Conservation (phyloP, 1,140 invertebrate genomes). For the Fopius arisanus region DNA sequence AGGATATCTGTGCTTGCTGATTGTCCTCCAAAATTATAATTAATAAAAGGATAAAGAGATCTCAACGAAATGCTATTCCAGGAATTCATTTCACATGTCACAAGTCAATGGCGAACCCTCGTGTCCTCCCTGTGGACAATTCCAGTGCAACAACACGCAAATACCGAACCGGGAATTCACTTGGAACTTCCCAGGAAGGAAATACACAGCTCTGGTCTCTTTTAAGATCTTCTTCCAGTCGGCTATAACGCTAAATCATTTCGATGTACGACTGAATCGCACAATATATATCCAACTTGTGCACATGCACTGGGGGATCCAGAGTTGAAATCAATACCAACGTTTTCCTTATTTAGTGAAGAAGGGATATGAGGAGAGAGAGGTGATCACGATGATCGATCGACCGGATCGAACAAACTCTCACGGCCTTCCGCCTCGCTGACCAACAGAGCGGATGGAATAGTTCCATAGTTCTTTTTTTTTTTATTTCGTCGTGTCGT, state of each 20-base stretch:
- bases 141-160: background rate
- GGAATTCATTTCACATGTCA: background rate
- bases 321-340: constrained; percentile 17
- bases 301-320: background rate
- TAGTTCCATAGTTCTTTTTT: background rate
- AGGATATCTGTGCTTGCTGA: too few relatives aligned
- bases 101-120: background rate
- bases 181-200: constrained; percentile 15
- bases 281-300: background rate
- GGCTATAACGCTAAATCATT: constrained; percentile 22
- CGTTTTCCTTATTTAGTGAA: constrained; percentile 19
- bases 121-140: background rate
- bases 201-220: constrained; percentile 17
- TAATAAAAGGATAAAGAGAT: too few relatives aligned
- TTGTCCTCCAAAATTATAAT: background rate
- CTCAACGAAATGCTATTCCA: background rate
- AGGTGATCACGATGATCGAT: constrained; percentile 13
- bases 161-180: background rate
- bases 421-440: background rate
- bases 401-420: constrained; percentile 15
- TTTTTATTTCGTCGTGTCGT: background rate
- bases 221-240: background rate
- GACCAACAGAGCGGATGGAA: constrained; percentile 3
- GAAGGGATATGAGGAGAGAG: constrained; percentile 3
- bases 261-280: constrained; percentile 13